Base-by-base conservation (phyloP, 1,140 invertebrate genomes). In the Drosophila triauraria region DNA sequence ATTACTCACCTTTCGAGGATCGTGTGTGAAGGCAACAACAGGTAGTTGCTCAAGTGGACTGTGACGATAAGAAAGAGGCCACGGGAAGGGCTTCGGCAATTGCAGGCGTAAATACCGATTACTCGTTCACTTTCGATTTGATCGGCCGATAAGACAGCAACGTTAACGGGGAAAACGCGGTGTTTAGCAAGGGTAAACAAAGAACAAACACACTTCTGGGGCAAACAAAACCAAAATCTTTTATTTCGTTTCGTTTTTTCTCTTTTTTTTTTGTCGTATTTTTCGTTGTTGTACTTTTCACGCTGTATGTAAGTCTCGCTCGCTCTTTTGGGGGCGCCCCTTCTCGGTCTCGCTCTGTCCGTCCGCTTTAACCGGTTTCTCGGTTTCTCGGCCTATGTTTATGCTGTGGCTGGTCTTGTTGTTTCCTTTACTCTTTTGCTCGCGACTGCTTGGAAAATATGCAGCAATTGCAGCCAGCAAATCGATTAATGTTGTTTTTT, bases 81-180 rank as follows among this genome's bases (percentile, higher is more conserved):
- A 67, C 53, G 62, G n/a, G n/a, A n/a, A n/a, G n/a, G 50, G 38
- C 70, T 72, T 40, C 51, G 67, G n/a, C 44, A 62, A 56, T 75
- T 17, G 80, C 57, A 68, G 79, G 70, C 35, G 27, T 30, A 30
- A 32, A 68, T 75, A 54, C 59, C 51, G 69, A 75, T 86, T 86
- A 78, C 44, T 81, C 40, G 82, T 78, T 78, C 82, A 85, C 82
- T 85, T 85, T 85, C 82, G 71, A 81, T 85, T 84, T 54, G 67
- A 57, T 62, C 35, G 59, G 46, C 32, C 63, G 82, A 85, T 86
- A 86, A 81, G 56, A 47, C 53, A 59, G 63, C 32, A 40, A 53
- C 53, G 50, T 69, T 48, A 32, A 46, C 42, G 46, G 59, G 62
- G 59, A 57, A 44, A 46, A 60, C 71, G 44, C 60, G 64, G 50